A percentile compares a stretch with the other conserved stretches of the same genome.
These are phyloP conservation scores for Gryllus bimaculatus DNA, from an alignment of 1,140 invertebrate genomes.

Conservation along the genomic window DNA sequence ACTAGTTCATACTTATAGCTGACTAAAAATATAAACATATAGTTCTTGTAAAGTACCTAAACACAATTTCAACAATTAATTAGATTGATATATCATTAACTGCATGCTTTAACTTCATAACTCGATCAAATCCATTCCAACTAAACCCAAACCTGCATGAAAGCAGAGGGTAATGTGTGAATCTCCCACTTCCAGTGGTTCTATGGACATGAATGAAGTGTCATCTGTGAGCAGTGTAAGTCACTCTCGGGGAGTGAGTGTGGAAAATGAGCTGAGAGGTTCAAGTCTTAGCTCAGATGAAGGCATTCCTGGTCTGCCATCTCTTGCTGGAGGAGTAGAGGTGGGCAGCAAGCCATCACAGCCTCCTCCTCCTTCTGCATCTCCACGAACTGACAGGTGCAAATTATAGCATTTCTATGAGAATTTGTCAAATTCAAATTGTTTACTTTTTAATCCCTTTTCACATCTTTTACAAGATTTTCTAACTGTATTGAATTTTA, in stretches of 20 bases:
- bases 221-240: constrained; percentile 42
- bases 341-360: background rate
- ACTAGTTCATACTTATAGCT: too few species aligned
- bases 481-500: background rate
- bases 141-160: too few species aligned
- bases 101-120: too few species aligned
- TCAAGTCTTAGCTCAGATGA: constrained; percentile 51
- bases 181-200: constrained; percentile 44
- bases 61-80: too few species aligned
- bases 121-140: too few species aligned
- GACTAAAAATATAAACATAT: too few species aligned
- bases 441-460: background rate
- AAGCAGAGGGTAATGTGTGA: background rate
- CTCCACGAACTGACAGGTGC: constrained; percentile 37
- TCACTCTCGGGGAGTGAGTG: constrained; percentile 41
- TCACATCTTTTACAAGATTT: background rate
- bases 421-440: background rate
- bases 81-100: too few species aligned
- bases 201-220: constrained; percentile 60
- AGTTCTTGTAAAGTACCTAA: too few species aligned
- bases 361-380: constrained; percentile 28
- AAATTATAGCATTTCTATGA: constrained; percentile 12
- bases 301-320: constrained; percentile 37
- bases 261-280: constrained; percentile 43
- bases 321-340: constrained; percentile 24